Base-by-base conservation (phyloP, 2,113 vertebrate species). In the Ptilonorhynchus violaceus region DNA sequence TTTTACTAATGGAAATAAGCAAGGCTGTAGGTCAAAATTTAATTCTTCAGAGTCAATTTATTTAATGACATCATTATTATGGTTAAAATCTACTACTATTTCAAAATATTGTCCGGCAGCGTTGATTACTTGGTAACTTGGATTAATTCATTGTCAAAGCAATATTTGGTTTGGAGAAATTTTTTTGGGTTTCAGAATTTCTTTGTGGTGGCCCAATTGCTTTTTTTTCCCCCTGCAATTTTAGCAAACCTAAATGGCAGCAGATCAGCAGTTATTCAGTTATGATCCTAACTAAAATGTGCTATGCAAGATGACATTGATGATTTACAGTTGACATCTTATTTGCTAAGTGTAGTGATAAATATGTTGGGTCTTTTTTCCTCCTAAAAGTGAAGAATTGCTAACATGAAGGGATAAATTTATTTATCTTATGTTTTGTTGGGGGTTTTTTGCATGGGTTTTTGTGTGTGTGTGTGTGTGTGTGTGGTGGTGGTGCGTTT, bases 371-470 rank as follows among this genome's bases (percentile, higher is more conserved):
- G 2, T 7, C 12, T 20, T 27, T 28, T 10, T 37, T 19, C 13
- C 7, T 2, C 20, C 6, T 21, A 13, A 52, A 84, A 58, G 5
- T 37, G 31, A 59, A 58, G 25, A 49, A 74, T 53, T 80, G 7
- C 47, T 85, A 42, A n/a, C 4, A 20, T 21, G 15, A 76, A 87
- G 16, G 22, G 31, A 63, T 53, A 28, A 66, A 58, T 62, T 50
- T 0, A 44, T 15, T 39, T 80, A 14, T 59, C 37, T 44, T 39
- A 24, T 24, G 5, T 39, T 50, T 47, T 20, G 10, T 27, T 35
- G 20, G 15, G 15, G 2, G 0, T 7, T 50, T 76, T 44, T 63
- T 28, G 18, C 4, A 7, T 49, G 13, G 5, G 1, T 15, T 8
- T n/a, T 27, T 47, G 21, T 33, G 2, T 37, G 3, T 47, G 19